Evolutionary conservation across 2,797 vertebrate genomes (phyloP).

Genomic region (Carduelis carduelis): DNA sequence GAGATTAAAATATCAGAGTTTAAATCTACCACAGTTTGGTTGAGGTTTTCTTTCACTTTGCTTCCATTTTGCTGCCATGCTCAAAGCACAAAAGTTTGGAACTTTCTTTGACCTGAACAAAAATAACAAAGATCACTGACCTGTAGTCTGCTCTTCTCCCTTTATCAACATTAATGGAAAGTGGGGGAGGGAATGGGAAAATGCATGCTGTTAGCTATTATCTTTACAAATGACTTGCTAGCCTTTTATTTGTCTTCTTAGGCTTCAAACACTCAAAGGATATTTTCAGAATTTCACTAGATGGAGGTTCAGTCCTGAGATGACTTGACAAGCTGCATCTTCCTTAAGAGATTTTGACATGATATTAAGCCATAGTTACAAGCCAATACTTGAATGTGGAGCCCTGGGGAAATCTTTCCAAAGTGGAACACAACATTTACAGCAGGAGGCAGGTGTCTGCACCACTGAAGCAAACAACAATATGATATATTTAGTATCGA

Average conservation of each 20-base stretch:
- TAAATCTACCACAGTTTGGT: background rate
- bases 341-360: constrained; percentile 87
- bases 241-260: constrained; percentile 77
- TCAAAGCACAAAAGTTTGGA: constrained; percentile 7
- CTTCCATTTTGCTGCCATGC: background rate
- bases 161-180: constrained; percentile 83
- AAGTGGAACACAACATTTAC: constrained; percentile 81
- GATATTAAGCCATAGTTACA: constrained; percentile 91
- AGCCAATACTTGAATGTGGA: constrained; percentile 83
- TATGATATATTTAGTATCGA: constrained; percentile 87
- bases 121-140: constrained; percentile 56
- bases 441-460: constrained; percentile 84
- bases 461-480: constrained; percentile 83
- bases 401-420: constrained; percentile 86
- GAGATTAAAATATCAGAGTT: background rate
- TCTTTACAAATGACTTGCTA: constrained; percentile 86
- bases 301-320: constrained; percentile 74
- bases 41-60: background rate
- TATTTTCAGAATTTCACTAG: constrained; percentile 74
- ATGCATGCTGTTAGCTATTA: constrained; percentile 79
- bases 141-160: constrained; percentile 36
- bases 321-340: constrained; percentile 82
- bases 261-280: constrained; percentile 80
- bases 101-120: constrained; percentile 65
- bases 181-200: constrained; percentile 71